A percentile compares a stretch with the other conserved stretches of the same genome.
These are phyloP conservation scores for Pseudomyrmex cubaensis DNA, from an alignment of 1,140 invertebrate species.

Conservation along the genomic window DNA sequence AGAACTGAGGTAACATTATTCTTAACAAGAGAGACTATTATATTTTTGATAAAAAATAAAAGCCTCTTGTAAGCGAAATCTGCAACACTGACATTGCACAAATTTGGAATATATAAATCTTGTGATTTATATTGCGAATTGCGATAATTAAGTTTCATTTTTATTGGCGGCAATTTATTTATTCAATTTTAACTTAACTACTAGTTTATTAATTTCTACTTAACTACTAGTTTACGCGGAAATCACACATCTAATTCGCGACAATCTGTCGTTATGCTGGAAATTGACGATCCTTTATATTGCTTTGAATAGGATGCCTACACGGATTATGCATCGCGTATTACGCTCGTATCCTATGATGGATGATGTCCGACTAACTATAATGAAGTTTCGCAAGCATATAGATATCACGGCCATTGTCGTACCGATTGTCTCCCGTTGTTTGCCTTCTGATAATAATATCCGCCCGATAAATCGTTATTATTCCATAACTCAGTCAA, in stretches of 20 bases:
- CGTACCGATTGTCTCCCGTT: constrained; percentile 45
- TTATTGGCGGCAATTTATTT: not conserved
- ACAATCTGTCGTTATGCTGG: not conserved
- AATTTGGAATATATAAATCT: not conserved
- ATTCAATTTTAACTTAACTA: not conserved
- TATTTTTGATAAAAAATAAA: not conserved
- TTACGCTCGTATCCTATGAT: constrained; percentile 3
- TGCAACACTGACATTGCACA: not conserved
- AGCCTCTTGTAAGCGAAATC: no score
- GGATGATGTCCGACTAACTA: constrained; percentile 12
- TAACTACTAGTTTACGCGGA: not conserved
- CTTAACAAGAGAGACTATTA: not conserved
- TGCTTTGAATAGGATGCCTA: not conserved
- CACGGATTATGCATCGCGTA: constrained; percentile 5
- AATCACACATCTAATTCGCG: not conserved
- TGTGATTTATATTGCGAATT: not conserved
- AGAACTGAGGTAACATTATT: not conserved
- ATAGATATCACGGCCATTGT: constrained; percentile 24
- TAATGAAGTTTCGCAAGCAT: constrained; percentile 43
- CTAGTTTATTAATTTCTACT: not conserved
- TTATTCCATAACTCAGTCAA: constrained; percentile 49
- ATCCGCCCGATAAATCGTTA: constrained; percentile 44
- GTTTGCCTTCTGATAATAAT: constrained; percentile 51
- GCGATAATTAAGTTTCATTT: not conserved
- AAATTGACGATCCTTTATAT: constrained; percentile 15